Conservation (phyloP, 2,113 vertebrate species). For the Macaca mulatta region DNA sequence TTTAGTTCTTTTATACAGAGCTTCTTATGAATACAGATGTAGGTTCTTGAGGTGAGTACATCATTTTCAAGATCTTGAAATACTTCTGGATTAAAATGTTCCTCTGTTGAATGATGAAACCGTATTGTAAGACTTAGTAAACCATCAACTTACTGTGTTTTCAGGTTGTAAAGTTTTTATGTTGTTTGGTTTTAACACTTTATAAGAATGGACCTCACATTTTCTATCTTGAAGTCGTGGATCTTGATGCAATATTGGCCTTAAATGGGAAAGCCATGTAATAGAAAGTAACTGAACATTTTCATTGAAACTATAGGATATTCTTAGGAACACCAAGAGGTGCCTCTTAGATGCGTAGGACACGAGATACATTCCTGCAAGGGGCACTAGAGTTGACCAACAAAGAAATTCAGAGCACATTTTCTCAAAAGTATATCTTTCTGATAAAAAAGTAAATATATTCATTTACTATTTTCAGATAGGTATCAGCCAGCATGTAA, state of each 20-base stretch:
- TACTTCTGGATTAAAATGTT: conserved; percentile 70
- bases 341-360: background rate
- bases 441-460: background rate
- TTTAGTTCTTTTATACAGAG: conserved; percentile 45
- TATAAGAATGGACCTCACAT: background rate
- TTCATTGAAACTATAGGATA: background rate
- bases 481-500: background rate
- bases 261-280: background rate
- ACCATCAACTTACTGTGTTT: background rate
- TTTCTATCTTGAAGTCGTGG: background rate
- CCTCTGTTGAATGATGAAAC: background rate
- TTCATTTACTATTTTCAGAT: conserved; percentile 18
- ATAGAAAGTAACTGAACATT: background rate
- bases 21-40: conserved; percentile 60
- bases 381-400: background rate
- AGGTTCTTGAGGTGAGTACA: conserved; percentile 49
- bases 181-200: background rate
- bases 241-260: background rate
- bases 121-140: background rate
- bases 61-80: conserved; percentile 69
- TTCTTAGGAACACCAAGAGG: background rate
- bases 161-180: background rate
- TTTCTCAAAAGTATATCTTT: background rate
- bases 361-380: background rate
- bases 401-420: background rate